Conservation (phyloP, 2,797 vertebrate species). For the Silurus lanzhouensis region DNA sequence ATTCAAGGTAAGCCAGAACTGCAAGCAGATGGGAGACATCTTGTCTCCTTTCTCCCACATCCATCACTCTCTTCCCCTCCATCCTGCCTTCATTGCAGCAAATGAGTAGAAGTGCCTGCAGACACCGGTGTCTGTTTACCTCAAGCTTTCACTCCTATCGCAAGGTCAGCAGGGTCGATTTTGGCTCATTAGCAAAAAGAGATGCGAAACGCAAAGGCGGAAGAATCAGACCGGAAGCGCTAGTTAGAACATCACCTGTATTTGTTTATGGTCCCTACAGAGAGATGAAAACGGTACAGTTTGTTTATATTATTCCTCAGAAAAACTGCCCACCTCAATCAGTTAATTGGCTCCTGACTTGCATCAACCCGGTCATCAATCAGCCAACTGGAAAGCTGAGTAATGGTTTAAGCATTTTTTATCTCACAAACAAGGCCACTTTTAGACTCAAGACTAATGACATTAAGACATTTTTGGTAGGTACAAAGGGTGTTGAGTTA, state of each 20-base stretch:
- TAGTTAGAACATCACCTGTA: constrained; percentile 60
- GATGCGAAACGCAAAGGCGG: constrained; percentile 26
- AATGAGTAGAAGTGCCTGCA: constrained; percentile 57
- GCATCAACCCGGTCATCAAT: constrained; percentile 73
- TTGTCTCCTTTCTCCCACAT: constrained; percentile 58
- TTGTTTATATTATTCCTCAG: constrained; percentile 71
- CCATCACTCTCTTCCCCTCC: constrained; percentile 46
- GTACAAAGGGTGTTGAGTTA: background rate
- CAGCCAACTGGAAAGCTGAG: constrained; percentile 60
- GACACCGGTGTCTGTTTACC: constrained; percentile 53
- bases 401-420: constrained; percentile 57
- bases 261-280: constrained; percentile 58
- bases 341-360: constrained; percentile 67
- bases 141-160: constrained; percentile 57
- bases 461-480: background rate
- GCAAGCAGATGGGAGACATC: constrained; percentile 71
- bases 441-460: constrained; percentile 3
- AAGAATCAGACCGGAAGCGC: constrained; percentile 32
- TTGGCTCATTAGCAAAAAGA: constrained; percentile 44
- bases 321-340: constrained; percentile 63
- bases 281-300: constrained; percentile 66
- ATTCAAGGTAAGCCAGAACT: constrained; percentile 51
- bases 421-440: constrained; percentile 16
- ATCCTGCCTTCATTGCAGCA: constrained; percentile 14
- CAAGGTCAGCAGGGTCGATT: constrained; percentile 68